These are phyloP conservation scores for Battus philenor DNA, from an alignment of 1,140 invertebrate genomes.

Conservation along the genomic window DNA sequence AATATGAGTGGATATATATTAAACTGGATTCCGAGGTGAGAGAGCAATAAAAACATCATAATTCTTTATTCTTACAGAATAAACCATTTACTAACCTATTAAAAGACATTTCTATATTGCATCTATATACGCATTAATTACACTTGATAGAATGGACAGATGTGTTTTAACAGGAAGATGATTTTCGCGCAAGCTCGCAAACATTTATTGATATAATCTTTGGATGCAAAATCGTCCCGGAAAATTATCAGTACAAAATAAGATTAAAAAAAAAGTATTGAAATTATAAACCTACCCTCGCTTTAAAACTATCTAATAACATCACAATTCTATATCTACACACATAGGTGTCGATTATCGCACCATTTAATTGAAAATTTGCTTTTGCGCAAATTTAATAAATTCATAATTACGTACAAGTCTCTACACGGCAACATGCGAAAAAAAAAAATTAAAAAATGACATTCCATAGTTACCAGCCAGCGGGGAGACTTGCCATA, in stretches of 20 bases:
- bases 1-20: too few relatives aligned
- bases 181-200: background rate
- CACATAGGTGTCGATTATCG: slow-evolving; percentile 14
- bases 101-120: background rate
- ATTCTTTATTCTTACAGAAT: slow-evolving; percentile 1
- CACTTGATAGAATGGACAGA: slow-evolving; percentile 4
- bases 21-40: background rate
- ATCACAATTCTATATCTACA: slow-evolving; percentile 25
- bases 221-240: slow-evolving; percentile 20
- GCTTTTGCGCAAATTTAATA: too few relatives aligned
- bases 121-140: background rate
- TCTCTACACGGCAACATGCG: too few relatives aligned
- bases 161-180: background rate
- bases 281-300: slow-evolving; percentile 3
- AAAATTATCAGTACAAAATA: slow-evolving; percentile 30
- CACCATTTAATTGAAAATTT: slow-evolving; percentile 10
- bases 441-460: too few relatives aligned
- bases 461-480: too few relatives aligned
- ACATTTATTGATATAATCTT: slow-evolving; percentile 20
- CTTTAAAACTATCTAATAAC: slow-evolving; percentile 31
- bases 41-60: background rate
- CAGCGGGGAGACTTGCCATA: too few relatives aligned
- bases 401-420: too few relatives aligned
- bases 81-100: background rate
- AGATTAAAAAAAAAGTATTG: slow-evolving; percentile 21